A percentile compares a stretch with the other conserved stretches of the same genome.
Conservation (phyloP, 1,140 invertebrate genomes). For the Ylistrum balloti region DNA sequence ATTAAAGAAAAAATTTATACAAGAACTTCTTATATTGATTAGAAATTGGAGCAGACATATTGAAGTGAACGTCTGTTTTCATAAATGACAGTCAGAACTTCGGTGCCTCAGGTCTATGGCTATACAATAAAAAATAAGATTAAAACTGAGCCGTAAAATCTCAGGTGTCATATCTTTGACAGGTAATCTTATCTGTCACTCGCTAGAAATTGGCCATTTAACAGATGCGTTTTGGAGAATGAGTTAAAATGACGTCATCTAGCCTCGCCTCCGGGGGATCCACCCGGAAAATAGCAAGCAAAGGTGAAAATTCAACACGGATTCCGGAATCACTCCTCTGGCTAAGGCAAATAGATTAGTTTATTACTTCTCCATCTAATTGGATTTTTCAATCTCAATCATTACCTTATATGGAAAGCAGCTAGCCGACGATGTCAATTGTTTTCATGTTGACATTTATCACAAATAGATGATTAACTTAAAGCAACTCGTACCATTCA, state of each 20-base stretch:
- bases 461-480: no score
- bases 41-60: not conserved
- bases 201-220: not conserved
- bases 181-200: not conserved
- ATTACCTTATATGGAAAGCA: no score
- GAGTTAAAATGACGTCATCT: not conserved
- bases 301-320: not conserved
- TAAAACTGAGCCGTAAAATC: not conserved
- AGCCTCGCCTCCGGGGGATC: not conserved
- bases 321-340: not conserved
- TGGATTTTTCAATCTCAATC: not conserved
- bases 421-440: no score
- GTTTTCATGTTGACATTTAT: no score
- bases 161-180: slow-evolving; percentile 32
- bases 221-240: not conserved
- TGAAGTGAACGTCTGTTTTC: not conserved
- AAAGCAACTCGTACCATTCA: no score
- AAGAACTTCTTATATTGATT: not conserved
- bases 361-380: no score
- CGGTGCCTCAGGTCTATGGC: not conserved
- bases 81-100: not conserved
- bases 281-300: not conserved
- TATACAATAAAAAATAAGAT: not conserved
- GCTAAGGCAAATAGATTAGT: not conserved
- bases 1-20: not conserved